A percentile compares a stretch with the other conserved stretches of the same genome.
Evolutionary conservation across 2,888 invertebrate genomes (phyloP).

Genomic region (Empis stercorea): DNA sequence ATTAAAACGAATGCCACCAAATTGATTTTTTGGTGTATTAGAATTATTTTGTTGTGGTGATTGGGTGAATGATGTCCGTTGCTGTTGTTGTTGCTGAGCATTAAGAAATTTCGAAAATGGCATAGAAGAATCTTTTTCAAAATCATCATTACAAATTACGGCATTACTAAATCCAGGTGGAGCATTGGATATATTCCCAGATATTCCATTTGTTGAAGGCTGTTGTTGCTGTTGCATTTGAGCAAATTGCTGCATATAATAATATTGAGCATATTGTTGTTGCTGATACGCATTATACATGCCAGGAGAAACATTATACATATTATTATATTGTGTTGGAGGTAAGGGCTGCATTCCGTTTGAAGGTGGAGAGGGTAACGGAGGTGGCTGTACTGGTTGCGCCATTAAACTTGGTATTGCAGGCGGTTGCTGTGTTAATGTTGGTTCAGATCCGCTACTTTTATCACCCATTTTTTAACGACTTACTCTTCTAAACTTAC

Average conservation of each 20-base stretch:
- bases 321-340: neutral
- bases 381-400: neutral
- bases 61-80: constrained; percentile 28
- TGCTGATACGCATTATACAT: constrained; percentile 11
- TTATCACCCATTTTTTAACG: no score
- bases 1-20: constrained; percentile 43
- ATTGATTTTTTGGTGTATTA: constrained; percentile 26
- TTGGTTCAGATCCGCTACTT: no score
- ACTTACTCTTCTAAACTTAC: no score
- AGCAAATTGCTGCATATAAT: constrained; percentile 16
- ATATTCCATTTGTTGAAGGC: constrained; percentile 16
- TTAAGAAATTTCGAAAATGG: neutral
- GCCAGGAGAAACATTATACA: constrained; percentile 10
- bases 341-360: constrained; percentile 2
- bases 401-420: neutral
- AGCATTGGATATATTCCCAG: constrained; percentile 31
- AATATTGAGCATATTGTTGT: constrained; percentile 14
- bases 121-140: constrained; percentile 20
- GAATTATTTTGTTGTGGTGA: constrained; percentile 13
- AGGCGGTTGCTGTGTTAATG: neutral
- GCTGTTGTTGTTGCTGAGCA: constrained; percentile 31
- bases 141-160: constrained; percentile 18
- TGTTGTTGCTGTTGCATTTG: constrained; percentile 19
- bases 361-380: constrained; percentile 4
- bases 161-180: constrained; percentile 40